Evolutionary conservation across 2,797 vertebrate genomes (phyloP).

Genomic region (Thamnophis elegans): DNA sequence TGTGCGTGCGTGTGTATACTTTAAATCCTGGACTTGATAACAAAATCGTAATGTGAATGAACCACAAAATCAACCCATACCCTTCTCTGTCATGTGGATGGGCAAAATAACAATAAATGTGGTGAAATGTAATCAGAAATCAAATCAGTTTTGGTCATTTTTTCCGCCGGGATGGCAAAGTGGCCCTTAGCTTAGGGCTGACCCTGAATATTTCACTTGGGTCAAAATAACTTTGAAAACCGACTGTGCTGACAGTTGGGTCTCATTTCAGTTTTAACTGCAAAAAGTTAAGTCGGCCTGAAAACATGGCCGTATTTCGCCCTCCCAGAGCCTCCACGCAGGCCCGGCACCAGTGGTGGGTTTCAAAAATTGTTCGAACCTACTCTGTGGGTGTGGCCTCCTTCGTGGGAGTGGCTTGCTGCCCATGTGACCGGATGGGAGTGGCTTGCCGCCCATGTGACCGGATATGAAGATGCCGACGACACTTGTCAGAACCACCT

Average conservation of each 20-base stretch:
- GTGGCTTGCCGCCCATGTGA: too few species aligned
- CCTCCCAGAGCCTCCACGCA: too few species aligned
- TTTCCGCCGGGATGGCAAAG: background rate
- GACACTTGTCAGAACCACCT: too few species aligned
- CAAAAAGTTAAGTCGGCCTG: background rate
- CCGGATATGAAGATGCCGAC: too few species aligned
- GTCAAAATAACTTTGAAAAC: background rate
- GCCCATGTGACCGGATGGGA: too few species aligned
- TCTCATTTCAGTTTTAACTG: background rate
- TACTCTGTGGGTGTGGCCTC: too few species aligned
- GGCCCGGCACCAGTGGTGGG: too few species aligned
- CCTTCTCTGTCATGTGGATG: background rate
- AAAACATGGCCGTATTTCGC: too few species aligned
- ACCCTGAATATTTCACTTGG: background rate
- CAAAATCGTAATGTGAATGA: background rate
- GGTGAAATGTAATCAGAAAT: background rate
- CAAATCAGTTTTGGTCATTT: background rate
- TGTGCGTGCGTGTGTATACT: too few species aligned
- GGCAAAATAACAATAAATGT: background rate
- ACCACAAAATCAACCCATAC: background rate
- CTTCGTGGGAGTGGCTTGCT: too few species aligned
- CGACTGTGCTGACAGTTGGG: fast-evolving
- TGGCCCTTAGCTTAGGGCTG: too few species aligned
- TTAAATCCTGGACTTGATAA: background rate
- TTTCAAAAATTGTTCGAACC: too few species aligned